Conservation (phyloP, 1,140 invertebrate genomes). For the Pseudoatta argentina region DNA sequence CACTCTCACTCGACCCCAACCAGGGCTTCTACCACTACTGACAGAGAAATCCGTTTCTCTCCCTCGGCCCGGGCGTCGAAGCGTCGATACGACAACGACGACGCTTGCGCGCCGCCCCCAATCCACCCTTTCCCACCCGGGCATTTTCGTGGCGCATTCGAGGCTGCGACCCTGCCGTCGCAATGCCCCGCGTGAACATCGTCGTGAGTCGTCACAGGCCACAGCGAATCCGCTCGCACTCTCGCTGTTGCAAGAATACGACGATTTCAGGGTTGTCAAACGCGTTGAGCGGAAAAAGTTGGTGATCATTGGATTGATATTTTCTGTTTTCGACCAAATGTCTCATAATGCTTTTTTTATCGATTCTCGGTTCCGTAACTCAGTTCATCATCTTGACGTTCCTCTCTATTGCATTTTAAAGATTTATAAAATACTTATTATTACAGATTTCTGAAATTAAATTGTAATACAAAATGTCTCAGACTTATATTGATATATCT, state of each 20-base stretch:
- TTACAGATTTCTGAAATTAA: background rate
- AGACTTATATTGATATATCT: background rate
- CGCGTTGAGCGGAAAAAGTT: background rate
- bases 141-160: conserved; percentile 73
- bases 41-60: conserved; percentile 63
- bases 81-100: conserved; percentile 81
- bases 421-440: background rate
- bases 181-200: conserved; percentile 41
- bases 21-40: conserved; percentile 84
- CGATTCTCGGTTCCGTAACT: background rate
- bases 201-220: conserved; percentile 1
- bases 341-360: background rate
- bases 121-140: conserved; percentile 74
- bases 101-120: conserved; percentile 84
- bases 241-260: background rate
- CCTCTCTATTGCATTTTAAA: background rate
- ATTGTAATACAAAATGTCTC: background rate
- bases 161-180: conserved; percentile 68
- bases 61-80: conserved; percentile 77
- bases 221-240: background rate
- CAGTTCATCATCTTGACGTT: background rate
- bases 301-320: background rate
- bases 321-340: background rate
- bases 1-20: conserved; percentile 79
- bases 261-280: conserved; percentile 13